Evolutionary conservation across 2,888 invertebrate genomes (phyloP).

Genomic region (Venusia cambrica): DNA sequence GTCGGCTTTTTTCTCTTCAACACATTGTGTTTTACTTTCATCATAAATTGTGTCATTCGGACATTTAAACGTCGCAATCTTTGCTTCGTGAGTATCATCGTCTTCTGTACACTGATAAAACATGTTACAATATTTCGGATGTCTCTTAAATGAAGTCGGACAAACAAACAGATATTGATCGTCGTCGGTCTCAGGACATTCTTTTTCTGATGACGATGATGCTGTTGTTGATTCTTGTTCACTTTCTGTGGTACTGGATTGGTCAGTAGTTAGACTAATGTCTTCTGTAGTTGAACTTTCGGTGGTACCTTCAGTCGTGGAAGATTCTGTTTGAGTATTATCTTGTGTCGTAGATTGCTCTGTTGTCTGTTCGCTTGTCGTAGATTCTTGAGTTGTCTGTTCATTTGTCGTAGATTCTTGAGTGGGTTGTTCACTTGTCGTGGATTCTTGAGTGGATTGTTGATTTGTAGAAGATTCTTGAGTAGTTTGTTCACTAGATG

Average conservation of each 20-base stretch:
- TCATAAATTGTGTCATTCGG: conserved; percentile 89
- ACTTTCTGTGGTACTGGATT: conserved; percentile 28
- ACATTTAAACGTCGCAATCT: conserved; percentile 87
- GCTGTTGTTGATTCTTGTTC: conserved; percentile 32
- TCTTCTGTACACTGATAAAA: conserved; percentile 91
- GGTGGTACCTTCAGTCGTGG: conserved; percentile 37
- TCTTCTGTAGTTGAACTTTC: conserved; percentile 37
- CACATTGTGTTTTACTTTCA: conserved; percentile 86
- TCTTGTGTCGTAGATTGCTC: conserved; percentile 33
- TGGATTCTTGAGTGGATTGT: conserved; percentile 32
- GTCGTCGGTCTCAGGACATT: conserved; percentile 82
- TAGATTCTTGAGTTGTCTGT: conserved; percentile 31
- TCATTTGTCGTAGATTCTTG: conserved; percentile 32
- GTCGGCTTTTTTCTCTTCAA: conserved; percentile 81
- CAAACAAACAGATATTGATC: conserved; percentile 88
- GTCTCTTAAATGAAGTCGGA: conserved; percentile 90
- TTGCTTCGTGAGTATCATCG: conserved; percentile 84
- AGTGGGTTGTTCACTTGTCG: conserved; percentile 31
- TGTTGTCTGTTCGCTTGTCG: conserved; percentile 37
- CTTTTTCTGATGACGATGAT: conserved; percentile 42
- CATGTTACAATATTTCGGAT: conserved; percentile 90
- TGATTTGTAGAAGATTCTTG: conserved; percentile 31
- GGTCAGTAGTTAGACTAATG: conserved; percentile 35
- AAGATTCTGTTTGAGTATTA: conserved; percentile 34
- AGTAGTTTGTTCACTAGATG: conserved; percentile 22